Percentiles rank a stretch among this genome's conserved stretches.
phyloP scores from a whole-genome alignment of 2,113 vertebrate genomes.

The Corythaeola cristata region DNA sequence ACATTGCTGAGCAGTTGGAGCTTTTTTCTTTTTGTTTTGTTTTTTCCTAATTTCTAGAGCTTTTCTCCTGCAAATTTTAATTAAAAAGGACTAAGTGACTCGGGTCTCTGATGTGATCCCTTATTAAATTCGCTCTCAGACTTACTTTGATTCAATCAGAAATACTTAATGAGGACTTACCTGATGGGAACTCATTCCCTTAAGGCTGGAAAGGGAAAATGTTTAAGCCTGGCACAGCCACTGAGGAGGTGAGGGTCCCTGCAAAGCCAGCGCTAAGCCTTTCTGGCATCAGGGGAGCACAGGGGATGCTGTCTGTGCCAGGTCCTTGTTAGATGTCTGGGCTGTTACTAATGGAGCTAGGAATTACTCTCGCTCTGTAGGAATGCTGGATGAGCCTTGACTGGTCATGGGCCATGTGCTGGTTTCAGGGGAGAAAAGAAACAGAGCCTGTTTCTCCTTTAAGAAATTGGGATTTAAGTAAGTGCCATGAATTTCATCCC shows the following conservation, averaged over 20 bases:
- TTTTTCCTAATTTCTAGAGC: neutral
- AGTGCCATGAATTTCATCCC: neutral
- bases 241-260: neutral
- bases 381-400: neutral
- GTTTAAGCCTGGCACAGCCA: neutral
- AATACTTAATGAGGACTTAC: neutral
- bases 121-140: neutral
- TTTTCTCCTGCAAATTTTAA: neutral
- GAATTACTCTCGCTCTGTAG: neutral
- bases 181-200: neutral
- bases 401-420: neutral
- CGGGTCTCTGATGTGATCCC: neutral
- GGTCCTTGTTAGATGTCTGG: neutral
- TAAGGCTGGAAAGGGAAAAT: accelerated
- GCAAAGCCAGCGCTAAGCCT: neutral
- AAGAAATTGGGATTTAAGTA: neutral
- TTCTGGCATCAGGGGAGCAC: neutral
- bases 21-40: neutral
- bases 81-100: neutral
- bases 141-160: neutral
- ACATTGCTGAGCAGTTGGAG: neutral
- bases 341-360: neutral
- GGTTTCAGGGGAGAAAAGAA: neutral
- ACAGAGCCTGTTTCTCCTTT: neutral
- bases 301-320: neutral